Conservation (phyloP, 2,888 invertebrate species). For the Aphodius granarius region DNA sequence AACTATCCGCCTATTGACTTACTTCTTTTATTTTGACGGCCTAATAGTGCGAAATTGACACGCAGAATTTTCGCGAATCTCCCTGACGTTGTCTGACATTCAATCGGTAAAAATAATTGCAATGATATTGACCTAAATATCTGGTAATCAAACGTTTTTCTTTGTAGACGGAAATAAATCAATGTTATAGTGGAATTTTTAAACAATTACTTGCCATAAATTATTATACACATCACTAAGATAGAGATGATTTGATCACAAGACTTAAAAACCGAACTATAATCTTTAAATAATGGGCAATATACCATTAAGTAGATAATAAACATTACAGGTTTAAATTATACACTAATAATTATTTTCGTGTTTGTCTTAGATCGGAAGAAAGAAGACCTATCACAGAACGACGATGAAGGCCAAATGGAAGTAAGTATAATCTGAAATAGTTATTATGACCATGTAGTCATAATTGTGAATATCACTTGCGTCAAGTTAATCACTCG, state of each 20-base stretch:
- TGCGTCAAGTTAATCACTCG: no score
- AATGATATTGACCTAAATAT: neutral
- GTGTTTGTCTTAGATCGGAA: neutral
- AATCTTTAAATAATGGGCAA: neutral
- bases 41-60: neutral
- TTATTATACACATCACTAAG: neutral
- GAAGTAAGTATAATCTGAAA: neutral
- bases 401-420: constrained; percentile 1
- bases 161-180: neutral
- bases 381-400: neutral
- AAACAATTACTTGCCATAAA: neutral
- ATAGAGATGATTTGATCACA: neutral
- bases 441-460: neutral
- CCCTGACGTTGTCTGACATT: neutral
- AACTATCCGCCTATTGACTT: neutral
- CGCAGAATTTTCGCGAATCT: neutral
- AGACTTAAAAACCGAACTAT: neutral
- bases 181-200: neutral
- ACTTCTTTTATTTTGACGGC: neutral
- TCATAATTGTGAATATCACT: no score
- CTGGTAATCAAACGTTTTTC: neutral
- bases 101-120: neutral
- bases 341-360: constrained; percentile 1
- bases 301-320: neutral
- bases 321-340: neutral